phyloP scores from a whole-genome alignment of 2,797 vertebrate species.

The Ciconia nigra region DNA sequence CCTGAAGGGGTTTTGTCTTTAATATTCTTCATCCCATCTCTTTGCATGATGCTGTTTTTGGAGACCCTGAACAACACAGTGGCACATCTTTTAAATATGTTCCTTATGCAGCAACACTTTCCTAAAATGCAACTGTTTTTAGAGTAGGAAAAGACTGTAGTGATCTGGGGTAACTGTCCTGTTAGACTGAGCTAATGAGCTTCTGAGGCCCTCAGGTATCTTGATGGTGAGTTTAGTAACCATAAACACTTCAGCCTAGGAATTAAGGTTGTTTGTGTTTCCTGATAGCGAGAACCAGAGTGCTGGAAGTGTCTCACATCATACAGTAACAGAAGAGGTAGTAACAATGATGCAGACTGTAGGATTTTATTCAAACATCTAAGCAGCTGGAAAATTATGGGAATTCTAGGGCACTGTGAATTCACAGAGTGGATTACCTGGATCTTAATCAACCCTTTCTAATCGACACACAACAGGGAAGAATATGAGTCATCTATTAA shows the following conservation, averaged over 20 bases:
- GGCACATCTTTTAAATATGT: constrained; percentile 30
- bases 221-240: neutral
- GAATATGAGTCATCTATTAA: neutral
- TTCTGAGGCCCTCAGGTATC: neutral
- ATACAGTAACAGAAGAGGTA: neutral
- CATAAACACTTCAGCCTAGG: neutral
- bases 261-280: neutral
- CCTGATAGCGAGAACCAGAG: neutral
- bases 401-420: neutral
- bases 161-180: neutral
- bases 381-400: neutral
- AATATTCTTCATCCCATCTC: constrained; percentile 33
- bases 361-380: neutral
- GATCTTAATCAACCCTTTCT: neutral
- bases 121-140: constrained; percentile 20
- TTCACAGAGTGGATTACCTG: neutral
- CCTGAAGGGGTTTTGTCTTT: constrained; percentile 48
- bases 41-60: constrained; percentile 20
- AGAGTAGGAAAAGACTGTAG: constrained; percentile 20
- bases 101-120: constrained; percentile 30
- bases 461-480: neutral
- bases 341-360: neutral
- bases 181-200: constrained; percentile 28
- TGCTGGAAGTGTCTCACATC: neutral
- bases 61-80: constrained; percentile 5